phyloP scores from a whole-genome alignment of 2,113 vertebrate genomes.

The Saimiri boliviensis region DNA sequence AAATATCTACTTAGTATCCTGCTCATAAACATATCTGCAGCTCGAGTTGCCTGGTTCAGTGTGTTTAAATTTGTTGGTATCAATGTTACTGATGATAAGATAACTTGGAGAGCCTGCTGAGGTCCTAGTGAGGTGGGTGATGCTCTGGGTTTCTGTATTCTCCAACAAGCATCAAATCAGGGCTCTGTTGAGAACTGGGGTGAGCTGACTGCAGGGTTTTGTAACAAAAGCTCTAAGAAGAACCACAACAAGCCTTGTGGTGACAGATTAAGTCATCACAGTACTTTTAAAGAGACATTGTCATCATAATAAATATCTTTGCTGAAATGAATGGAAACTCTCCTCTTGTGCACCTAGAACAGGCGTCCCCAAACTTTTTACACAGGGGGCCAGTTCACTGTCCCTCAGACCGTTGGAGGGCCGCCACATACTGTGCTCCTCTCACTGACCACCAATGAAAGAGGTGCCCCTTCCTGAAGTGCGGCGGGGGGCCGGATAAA shows the following conservation, averaged over 20 bases:
- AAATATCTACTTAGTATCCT: slow-evolving; percentile 69
- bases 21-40: slow-evolving; percentile 61
- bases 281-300: no score
- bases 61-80: slow-evolving; percentile 69
- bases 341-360: neutral
- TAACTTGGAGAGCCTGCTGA: neutral
- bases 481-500: no score
- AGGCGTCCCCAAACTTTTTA: no score
- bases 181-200: neutral
- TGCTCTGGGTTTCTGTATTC: neutral
- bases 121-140: neutral
- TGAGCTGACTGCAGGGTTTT: neutral
- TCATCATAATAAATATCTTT: neutral
- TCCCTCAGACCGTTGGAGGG: no score
- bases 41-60: slow-evolving; percentile 39
- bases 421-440: no score
- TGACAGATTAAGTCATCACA: neutral
- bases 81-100: slow-evolving; percentile 64
- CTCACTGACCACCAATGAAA: no score
- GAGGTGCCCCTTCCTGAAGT: no score
- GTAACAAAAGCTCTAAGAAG: neutral
- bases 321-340: neutral
- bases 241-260: neutral
- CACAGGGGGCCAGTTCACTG: no score
- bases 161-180: neutral